phyloP scores from a whole-genome alignment of 2,888 invertebrate species.

The Sphaeridia pumilis region DNA sequence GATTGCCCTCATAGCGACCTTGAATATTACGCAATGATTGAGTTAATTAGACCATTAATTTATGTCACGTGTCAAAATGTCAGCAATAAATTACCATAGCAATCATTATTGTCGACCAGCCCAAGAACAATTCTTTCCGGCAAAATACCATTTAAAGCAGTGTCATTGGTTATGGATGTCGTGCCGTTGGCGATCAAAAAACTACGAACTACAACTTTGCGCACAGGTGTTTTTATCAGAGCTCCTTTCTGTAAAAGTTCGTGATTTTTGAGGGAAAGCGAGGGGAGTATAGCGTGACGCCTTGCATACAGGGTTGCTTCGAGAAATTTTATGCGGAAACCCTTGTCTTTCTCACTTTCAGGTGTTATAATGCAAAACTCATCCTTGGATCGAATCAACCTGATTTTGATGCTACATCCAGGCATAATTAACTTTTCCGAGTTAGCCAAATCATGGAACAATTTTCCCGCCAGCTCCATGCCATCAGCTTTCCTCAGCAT shows the following conservation, averaged over 20 bases:
- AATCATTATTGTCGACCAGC: not conserved
- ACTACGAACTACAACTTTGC: not conserved
- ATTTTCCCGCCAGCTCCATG: not conserved
- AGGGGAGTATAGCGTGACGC: not conserved
- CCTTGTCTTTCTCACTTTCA: not conserved
- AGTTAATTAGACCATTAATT: too few relatives aligned
- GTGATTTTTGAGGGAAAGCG: not conserved
- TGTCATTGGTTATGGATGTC: not conserved
- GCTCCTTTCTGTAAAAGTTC: not conserved
- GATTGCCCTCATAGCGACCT: not conserved
- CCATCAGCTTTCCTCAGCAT: not conserved
- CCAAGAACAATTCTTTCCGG: not conserved
- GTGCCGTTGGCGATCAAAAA: not conserved
- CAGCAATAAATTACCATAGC: not conserved
- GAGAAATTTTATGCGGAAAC: not conserved
- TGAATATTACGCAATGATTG: too few relatives aligned
- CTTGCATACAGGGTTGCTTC: not conserved
- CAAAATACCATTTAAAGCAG: not conserved
- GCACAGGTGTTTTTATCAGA: not conserved
- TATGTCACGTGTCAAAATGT: too few relatives aligned
- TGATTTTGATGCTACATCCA: not conserved
- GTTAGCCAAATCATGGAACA: not conserved
- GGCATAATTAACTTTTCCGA: not conserved
- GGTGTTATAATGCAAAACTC: not conserved
- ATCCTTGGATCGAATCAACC: not conserved